These are phyloP conservation scores for Phenganax subtilis DNA, from an alignment of 92 coral and sea anemone genomes.

Conservation along the genomic window DNA sequence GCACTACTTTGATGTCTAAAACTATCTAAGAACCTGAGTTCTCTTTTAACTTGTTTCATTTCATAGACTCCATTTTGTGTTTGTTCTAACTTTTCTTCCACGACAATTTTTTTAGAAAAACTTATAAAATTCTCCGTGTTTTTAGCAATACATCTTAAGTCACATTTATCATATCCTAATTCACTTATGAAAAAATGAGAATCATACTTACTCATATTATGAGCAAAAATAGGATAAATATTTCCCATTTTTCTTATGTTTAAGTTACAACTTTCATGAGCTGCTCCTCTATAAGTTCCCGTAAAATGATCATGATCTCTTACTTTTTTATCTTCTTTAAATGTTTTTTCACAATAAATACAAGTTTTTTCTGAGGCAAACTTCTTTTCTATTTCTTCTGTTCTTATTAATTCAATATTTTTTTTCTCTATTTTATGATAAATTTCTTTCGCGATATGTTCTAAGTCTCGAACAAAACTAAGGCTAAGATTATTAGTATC, in stretches of 20 bases:
- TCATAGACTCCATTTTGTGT: not conserved
- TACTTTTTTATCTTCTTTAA: not conserved
- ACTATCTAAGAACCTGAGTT: not conserved
- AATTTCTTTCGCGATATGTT: no score
- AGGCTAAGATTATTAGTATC: no score
- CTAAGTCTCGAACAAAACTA: no score
- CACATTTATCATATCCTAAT: not conserved
- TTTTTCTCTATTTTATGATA: no score
- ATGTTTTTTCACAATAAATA: not conserved
- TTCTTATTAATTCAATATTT: not conserved
- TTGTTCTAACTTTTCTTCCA: not conserved
- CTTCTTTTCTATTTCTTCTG: conserved; percentile 20
- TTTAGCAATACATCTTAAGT: not conserved
- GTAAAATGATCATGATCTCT: conserved; percentile 16
- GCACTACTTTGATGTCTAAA: not conserved
- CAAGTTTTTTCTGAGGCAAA: not conserved
- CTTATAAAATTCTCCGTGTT: not conserved
- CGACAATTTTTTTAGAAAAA: not conserved
- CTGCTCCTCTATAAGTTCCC: conserved; percentile 35
- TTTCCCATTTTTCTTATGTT: not conserved
- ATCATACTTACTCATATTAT: conserved; percentile 40
- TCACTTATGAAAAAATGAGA: not conserved
- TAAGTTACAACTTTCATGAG: conserved; percentile 42
- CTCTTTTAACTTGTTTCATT: not conserved
- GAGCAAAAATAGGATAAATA: conserved; percentile 45